Evolutionary conservation across 2,797 vertebrate species (phyloP).

Genomic region (Halcyon badia): DNA sequence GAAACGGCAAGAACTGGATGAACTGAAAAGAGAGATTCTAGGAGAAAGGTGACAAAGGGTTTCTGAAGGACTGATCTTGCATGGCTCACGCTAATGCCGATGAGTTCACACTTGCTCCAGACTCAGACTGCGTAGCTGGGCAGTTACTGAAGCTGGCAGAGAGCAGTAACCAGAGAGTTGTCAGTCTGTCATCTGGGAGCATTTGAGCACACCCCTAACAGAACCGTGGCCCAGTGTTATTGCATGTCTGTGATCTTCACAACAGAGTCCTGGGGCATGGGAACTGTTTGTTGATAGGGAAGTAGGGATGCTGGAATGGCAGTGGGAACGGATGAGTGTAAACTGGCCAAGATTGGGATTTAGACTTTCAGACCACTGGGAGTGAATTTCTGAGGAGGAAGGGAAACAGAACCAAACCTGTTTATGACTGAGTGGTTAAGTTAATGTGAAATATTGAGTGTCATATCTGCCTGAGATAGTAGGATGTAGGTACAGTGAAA

Average conservation of each 20-base stretch:
- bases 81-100: background rate
- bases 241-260: background rate
- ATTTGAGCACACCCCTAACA: background rate
- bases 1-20: background rate
- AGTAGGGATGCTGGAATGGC: background rate
- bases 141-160: background rate
- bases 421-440: background rate
- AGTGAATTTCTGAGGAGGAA: constrained; percentile 6
- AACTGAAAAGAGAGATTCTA: background rate
- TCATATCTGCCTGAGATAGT: background rate
- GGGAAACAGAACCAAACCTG: background rate
- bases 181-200: background rate
- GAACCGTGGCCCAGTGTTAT: background rate
- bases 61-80: background rate
- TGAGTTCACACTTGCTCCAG: background rate
- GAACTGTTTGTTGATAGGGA: background rate
- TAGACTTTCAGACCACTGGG: background rate
- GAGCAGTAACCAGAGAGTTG: background rate
- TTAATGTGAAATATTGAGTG: background rate
- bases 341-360: background rate
- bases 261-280: background rate
- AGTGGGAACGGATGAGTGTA: background rate
- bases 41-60: background rate
- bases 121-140: background rate
- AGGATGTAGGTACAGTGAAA: background rate